phyloP scores from a whole-genome alignment of 2,113 vertebrate species.

The Thamnophis sirtalis region DNA sequence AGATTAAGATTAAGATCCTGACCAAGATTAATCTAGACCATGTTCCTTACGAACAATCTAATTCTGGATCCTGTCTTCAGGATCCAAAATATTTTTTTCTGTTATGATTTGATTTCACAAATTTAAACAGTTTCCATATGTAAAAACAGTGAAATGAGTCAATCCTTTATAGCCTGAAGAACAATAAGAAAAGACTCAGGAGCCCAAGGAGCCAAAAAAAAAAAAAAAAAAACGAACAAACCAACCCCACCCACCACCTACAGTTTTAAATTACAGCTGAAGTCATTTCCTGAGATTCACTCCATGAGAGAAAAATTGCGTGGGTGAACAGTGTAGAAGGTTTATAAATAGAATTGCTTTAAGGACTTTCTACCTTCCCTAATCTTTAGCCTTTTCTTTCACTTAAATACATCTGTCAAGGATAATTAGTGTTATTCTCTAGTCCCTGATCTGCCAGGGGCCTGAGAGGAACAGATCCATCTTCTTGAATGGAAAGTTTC shows the following conservation, averaged over 20 bases:
- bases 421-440: not conserved
- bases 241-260: too few relatives aligned
- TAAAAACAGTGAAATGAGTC: not conserved
- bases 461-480: not conserved
- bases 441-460: not conserved
- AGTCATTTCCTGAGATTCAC: not conserved
- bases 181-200: not conserved
- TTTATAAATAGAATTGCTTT: slow-evolving; percentile 27
- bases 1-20: not conserved
- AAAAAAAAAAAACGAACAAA: not conserved
- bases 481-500: not conserved
- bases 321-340: not conserved
- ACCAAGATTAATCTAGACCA: not conserved
- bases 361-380: not conserved
- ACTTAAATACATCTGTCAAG: not conserved
- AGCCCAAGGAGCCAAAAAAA: not conserved
- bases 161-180: not conserved
- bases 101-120: not conserved
- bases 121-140: not conserved
- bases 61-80: too few relatives aligned
- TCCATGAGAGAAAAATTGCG: not conserved
- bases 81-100: not conserved
- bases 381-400: not conserved
- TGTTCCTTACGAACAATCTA: not conserved
- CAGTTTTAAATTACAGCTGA: not conserved